Evolutionary conservation across 1,140 invertebrate species (phyloP).

Genomic region (Halictus rubicundus): DNA sequence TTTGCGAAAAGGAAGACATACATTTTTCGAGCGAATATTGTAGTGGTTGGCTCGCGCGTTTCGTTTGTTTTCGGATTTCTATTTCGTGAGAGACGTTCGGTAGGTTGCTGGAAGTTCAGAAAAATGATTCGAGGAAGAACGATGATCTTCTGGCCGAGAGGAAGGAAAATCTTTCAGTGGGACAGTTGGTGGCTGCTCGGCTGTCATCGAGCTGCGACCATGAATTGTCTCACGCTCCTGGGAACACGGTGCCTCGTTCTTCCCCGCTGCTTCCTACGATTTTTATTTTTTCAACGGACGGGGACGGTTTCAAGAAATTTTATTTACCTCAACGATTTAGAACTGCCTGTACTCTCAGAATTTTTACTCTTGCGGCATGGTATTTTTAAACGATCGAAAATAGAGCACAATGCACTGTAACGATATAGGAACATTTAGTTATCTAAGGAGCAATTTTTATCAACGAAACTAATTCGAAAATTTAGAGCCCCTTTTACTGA

Average conservation of each 20-base stretch:
- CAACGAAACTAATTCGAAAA: no score
- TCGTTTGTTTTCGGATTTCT: no score
- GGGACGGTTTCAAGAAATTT: constrained; percentile 14
- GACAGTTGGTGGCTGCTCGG: constrained; percentile 14
- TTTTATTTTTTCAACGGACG: constrained; percentile 46
- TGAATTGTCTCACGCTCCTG: constrained; percentile 60
- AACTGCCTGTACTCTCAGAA: no score
- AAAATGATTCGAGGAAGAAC: constrained; percentile 35
- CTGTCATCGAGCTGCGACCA: constrained; percentile 56
- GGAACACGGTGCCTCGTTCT: constrained; percentile 15
- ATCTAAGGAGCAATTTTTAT: no score
- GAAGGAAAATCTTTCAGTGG: constrained; percentile 47
- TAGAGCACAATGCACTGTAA: no score
- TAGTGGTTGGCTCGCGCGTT: no score
- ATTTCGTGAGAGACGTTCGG: no score
- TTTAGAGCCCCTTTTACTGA: no score
- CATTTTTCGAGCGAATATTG: not conserved
- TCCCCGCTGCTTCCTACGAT: constrained; percentile 20
- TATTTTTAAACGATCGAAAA: no score
- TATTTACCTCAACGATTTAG: not conserved
- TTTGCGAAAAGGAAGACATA: no score
- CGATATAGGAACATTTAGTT: no score
- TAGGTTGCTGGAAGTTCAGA: constrained; percentile 3
- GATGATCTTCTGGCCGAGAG: not conserved
- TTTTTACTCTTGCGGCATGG: no score